Percentiles rank a stretch among this genome's conserved stretches.
Conservation (phyloP, 1,140 invertebrate species). For the Trissolcus basalis region DNA sequence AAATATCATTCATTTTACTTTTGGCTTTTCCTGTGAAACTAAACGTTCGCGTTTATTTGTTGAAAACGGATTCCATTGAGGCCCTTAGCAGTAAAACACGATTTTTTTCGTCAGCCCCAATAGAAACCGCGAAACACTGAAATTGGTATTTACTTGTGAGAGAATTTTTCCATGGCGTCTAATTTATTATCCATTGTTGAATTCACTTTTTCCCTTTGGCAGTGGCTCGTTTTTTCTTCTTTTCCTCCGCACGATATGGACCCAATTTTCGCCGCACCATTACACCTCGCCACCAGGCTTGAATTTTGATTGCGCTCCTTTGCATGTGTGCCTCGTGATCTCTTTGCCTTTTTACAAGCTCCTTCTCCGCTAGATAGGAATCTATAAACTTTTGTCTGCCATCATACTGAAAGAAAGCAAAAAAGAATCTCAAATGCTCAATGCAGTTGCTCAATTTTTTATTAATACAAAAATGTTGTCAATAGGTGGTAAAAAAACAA, state of each 20-base stretch:
- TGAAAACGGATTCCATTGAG: too few species aligned
- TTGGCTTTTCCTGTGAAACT: too few species aligned
- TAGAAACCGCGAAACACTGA: constrained; percentile 10
- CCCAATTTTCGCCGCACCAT: constrained; percentile 82
- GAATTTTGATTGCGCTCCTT: constrained; percentile 75
- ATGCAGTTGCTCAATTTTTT: neutral
- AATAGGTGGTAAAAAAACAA: neutral
- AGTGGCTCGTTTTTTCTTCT: constrained; percentile 76
- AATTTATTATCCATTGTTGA: constrained; percentile 33
- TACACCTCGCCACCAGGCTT: constrained; percentile 83
- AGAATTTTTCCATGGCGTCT: neutral
- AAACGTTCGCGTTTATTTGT: too few species aligned
- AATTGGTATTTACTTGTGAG: constrained; percentile 9
- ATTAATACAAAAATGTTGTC: neutral
- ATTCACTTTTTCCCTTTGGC: constrained; percentile 73
- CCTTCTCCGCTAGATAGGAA: constrained; percentile 69
- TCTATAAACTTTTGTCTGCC: constrained; percentile 72
- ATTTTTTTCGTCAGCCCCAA: neutral
- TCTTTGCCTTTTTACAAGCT: constrained; percentile 54
- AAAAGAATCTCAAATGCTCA: neutral
- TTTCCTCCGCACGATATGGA: constrained; percentile 76
- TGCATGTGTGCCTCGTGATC: constrained; percentile 64
- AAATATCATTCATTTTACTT: too few species aligned
- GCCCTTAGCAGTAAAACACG: too few species aligned
- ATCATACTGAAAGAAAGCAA: constrained; percentile 63